phyloP scores from a whole-genome alignment of 2,888 invertebrate genomes.

The Drosophila tripunctata region DNA sequence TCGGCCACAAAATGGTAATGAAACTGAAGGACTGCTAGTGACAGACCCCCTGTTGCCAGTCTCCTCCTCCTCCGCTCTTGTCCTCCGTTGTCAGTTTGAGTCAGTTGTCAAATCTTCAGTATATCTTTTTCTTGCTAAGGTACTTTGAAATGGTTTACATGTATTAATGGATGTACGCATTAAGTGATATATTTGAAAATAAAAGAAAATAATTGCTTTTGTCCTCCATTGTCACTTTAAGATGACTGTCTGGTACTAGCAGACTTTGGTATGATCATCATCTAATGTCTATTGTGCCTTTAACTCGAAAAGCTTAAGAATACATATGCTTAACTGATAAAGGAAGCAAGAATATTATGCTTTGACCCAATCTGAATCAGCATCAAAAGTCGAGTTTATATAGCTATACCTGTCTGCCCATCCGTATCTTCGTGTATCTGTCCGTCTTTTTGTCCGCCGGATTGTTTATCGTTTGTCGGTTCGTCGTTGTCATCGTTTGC shows the following conservation, averaged over 20 bases:
- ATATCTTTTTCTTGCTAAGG: not conserved
- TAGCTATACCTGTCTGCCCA: too few relatives aligned
- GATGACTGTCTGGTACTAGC: not conserved
- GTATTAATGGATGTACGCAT: not conserved
- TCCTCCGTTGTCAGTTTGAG: conserved; percentile 6
- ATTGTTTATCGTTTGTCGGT: too few relatives aligned
- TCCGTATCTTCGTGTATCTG: too few relatives aligned
- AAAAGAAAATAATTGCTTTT: not conserved
- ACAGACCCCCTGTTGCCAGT: not conserved
- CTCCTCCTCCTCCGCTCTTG: not conserved
- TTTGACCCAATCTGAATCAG: too few relatives aligned
- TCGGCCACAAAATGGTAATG: conserved; percentile 16
- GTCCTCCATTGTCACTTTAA: not conserved
- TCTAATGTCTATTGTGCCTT: too few relatives aligned
- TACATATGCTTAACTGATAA: too few relatives aligned
- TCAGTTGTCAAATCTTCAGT: not conserved
- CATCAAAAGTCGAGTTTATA: too few relatives aligned
- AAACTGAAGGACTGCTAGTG: conserved; percentile 1
- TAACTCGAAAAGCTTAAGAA: too few relatives aligned
- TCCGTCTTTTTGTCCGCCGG: too few relatives aligned
- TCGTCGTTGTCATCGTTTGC: too few relatives aligned
- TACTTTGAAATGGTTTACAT: not conserved
- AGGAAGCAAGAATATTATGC: too few relatives aligned
- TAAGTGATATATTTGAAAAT: not conserved
- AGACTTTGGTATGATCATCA: too few relatives aligned